A percentile compares a stretch with the other conserved stretches of the same genome.
Conservation (phyloP, 2,888 invertebrate genomes). For the Steinernema scapterisci region DNA sequence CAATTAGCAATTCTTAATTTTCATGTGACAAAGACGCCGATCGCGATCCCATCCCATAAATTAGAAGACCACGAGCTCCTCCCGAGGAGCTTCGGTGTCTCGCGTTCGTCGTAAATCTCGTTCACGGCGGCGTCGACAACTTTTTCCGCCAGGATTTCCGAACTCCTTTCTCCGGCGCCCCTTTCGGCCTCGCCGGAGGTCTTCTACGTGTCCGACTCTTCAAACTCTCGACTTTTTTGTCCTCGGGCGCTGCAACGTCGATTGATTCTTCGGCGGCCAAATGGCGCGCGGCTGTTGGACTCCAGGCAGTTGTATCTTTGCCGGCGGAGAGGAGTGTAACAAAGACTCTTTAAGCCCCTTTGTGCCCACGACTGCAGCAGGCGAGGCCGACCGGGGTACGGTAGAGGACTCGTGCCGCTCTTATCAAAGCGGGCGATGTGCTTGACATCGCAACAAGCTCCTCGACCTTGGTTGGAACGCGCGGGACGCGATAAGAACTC, state of each 20-base stretch:
- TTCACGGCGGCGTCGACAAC: constrained; percentile 6
- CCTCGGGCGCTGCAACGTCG: not conserved
- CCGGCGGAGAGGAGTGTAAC: constrained; percentile 3
- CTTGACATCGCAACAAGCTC: constrained; percentile 10
- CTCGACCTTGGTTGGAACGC: not conserved
- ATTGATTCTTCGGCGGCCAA: not conserved
- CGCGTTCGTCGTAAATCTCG: not conserved
- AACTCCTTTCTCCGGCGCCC: not conserved
- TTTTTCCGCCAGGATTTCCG: not conserved
- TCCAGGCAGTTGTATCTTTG: not conserved
- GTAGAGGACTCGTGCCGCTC: not conserved
- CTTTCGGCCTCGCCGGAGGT: not conserved
- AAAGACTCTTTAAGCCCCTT: constrained; percentile 3
- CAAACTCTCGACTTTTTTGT: not conserved
- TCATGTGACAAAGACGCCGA: constrained; percentile 9
- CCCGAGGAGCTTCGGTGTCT: not conserved
- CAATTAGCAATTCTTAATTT: constrained; percentile 23
- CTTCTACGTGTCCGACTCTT: not conserved
- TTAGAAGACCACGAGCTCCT: constrained; percentile 4
- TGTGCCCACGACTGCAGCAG: constrained; percentile 14
- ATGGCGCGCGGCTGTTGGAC: constrained; percentile 29
- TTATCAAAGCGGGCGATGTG: not conserved
- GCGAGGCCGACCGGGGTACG: not conserved
- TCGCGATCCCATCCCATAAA: constrained; percentile 21
- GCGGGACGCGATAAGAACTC: not conserved